Evolutionary conservation across 2,113 vertebrate species (phyloP), one percentile per base, ranked within the genome.

Genomic region (Microtus richardsoni): DNA sequence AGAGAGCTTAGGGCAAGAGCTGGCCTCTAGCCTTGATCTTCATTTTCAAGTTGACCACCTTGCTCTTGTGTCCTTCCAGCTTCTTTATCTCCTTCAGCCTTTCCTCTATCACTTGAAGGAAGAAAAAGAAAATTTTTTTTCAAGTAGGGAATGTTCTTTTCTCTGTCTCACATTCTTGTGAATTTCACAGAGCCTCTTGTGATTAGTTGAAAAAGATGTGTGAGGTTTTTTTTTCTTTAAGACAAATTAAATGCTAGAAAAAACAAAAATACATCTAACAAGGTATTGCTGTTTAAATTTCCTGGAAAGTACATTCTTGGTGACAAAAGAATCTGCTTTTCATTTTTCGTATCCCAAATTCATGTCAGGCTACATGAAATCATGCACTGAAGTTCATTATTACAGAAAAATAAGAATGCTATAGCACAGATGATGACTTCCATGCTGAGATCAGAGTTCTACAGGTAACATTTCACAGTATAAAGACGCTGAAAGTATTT

Each of bases 181-280:
- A 93, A 79, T 95, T 91, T 93, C 73, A 97, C 73, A 86, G 93
- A 95, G 52, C 71, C 22, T 64, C 52, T 41, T 87, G 92, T 92
- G 85, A 93, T 96, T 96, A 97, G 79, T 85, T 92, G 54, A 71
- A 70, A 96, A 94, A 93, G 80, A 92, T 54, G 44, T 92, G 82
- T 93, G 94, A 95, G 79, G 19, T 22, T 58, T 74, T 49, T 91
- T 91, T 39, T 90, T 82, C 47, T 85, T 94, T 86, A 62, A 93
- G 91, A 96, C 36, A 96, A 66, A 71, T 9, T 9, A 47, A n/a
- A 83, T 66, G 52, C 54, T 75, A 92, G 71, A 91, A 88, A 93
- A 79, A 39, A 77, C 73, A 92, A 96, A 97, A 96, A 96, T 95
- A 88, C 3, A 74, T 84, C 90, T 33, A 91, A 82, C 54, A 95